These are phyloP conservation scores for Poecilia latipinna DNA, from an alignment of 2,113 vertebrate genomes.

Conservation along the genomic window DNA sequence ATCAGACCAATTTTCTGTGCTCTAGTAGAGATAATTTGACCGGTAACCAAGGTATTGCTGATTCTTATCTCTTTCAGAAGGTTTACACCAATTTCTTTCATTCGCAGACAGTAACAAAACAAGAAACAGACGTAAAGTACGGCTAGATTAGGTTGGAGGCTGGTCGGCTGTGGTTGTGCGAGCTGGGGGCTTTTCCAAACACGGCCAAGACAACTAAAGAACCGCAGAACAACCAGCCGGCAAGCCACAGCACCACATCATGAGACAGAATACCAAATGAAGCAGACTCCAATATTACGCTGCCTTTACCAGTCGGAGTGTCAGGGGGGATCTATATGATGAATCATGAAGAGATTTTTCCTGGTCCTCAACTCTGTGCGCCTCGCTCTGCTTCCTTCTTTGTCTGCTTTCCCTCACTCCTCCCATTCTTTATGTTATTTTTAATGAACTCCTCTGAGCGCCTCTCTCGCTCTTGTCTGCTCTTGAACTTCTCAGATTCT, in stretches of 20 bases:
- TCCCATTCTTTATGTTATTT: constrained; percentile 68
- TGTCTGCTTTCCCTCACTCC: constrained; percentile 58
- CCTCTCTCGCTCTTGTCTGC: constrained; percentile 32
- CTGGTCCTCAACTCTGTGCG: constrained; percentile 47
- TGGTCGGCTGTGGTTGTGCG: constrained; percentile 29
- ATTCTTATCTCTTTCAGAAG: neutral
- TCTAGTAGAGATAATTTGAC: neutral
- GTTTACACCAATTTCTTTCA: constrained; percentile 1
- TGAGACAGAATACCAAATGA: constrained; percentile 81
- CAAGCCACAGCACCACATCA: constrained; percentile 72
- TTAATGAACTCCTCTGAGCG: constrained; percentile 69
- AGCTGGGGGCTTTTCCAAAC: constrained; percentile 59
- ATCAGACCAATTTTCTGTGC: neutral
- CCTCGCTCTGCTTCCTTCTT: constrained; percentile 54
- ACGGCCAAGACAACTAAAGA: constrained; percentile 65
- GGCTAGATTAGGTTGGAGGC: constrained; percentile 33
- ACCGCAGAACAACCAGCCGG: constrained; percentile 68
- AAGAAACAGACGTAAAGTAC: constrained; percentile 36
- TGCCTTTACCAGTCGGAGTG: constrained; percentile 69
- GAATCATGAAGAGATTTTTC: constrained; percentile 85
- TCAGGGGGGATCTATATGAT: constrained; percentile 86
- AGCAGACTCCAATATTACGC: constrained; percentile 78
- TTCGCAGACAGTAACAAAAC: constrained; percentile 24
- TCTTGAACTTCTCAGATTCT: constrained; percentile 59
- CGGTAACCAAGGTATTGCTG: neutral